Evolutionary conservation across 2,797 vertebrate species (phyloP).

Genomic region (Caiman crocodilus): DNA sequence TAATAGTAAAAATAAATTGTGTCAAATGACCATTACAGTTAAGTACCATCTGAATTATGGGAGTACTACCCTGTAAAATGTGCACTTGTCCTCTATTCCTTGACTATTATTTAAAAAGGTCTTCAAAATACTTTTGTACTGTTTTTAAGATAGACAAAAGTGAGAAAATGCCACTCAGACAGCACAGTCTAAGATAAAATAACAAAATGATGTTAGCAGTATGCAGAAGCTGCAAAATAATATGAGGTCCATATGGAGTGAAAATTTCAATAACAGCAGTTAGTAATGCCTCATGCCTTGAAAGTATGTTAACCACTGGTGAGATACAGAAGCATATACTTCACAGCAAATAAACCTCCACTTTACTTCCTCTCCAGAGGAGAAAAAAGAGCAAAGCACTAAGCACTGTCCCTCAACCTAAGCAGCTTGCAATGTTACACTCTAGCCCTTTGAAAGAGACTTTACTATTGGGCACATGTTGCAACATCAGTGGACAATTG

Average conservation of each 20-base stretch:
- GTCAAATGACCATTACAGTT: not conserved
- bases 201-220: not conserved
- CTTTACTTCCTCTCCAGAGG: not conserved
- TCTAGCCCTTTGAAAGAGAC: not conserved
- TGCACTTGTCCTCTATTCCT: not conserved
- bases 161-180: not conserved
- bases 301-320: not conserved
- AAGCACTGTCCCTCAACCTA: not conserved
- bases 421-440: not conserved
- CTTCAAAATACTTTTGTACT: not conserved
- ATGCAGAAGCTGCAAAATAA: not conserved
- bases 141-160: not conserved
- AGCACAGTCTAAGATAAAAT: not conserved
- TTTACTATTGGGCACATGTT: not conserved
- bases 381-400: not conserved
- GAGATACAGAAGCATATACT: not conserved
- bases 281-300: not conserved
- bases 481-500: not conserved
- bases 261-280: not conserved
- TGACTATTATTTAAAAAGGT: not conserved
- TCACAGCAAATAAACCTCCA: not conserved
- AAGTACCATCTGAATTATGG: not conserved
- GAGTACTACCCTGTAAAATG: not conserved
- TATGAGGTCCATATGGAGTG: not conserved
- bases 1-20: too few relatives aligned